These are phyloP conservation scores for Celastrina argiolus DNA, from an alignment of 2,888 invertebrate genomes.

Conservation along the genomic window DNA sequence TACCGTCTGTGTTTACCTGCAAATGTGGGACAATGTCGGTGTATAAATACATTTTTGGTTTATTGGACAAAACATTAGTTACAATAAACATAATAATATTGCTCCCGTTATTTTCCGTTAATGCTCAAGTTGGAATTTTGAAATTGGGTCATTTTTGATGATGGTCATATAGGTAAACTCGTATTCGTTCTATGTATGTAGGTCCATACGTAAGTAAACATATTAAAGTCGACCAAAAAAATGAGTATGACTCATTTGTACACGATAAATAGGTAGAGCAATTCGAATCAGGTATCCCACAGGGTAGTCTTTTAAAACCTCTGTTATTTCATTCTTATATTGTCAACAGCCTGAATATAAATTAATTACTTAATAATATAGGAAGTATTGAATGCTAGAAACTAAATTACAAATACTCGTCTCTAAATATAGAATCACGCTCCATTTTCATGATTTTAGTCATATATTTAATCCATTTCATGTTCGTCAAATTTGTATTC, in stretches of 20 bases:
- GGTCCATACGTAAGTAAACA: too few relatives aligned
- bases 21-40: slow-evolving; percentile 4
- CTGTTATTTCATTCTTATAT: too few relatives aligned
- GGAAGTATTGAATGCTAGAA: background rate
- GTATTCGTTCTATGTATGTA: too few relatives aligned
- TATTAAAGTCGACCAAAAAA: too few relatives aligned
- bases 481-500: background rate
- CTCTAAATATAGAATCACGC: background rate
- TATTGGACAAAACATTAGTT: background rate
- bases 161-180: background rate
- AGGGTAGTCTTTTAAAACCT: background rate
- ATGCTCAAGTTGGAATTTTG: background rate
- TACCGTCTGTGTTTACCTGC: background rate
- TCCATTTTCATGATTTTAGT: background rate
- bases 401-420: background rate
- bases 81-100: slow-evolving; percentile 12
- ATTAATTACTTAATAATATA: background rate
- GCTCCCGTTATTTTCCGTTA: background rate
- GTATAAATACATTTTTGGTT: slow-evolving; percentile 16
- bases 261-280: too few relatives aligned
- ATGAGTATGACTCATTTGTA: too few relatives aligned
- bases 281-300: background rate
- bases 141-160: background rate
- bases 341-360: too few relatives aligned
- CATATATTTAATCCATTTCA: background rate